Conservation (phyloP, 2,113 vertebrate species). For the Pampusana beccarii region DNA sequence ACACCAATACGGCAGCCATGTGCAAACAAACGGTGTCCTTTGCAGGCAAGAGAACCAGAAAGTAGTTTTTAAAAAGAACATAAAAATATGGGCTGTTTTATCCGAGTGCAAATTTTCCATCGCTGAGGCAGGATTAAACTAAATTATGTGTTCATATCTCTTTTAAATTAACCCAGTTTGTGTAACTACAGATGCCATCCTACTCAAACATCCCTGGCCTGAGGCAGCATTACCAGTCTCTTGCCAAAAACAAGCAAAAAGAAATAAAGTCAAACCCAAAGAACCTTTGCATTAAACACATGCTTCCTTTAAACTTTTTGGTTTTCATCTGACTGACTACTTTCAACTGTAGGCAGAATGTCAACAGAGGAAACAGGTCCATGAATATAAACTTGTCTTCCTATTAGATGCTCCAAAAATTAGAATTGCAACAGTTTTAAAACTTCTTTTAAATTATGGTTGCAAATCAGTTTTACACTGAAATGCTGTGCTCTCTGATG, state of each 20-base stretch:
- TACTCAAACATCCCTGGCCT: not conserved
- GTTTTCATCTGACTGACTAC: not conserved
- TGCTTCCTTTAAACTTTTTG: not conserved
- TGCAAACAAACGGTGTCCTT: not conserved
- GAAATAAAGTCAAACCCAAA: not conserved
- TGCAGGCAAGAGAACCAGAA: not conserved
- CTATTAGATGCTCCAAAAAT: not conserved
- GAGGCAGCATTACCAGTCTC: not conserved
- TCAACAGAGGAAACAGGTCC: not conserved
- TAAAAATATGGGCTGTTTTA: not conserved
- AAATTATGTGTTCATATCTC: not conserved
- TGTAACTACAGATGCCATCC: not conserved
- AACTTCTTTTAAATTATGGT: not conserved
- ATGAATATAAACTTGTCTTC: not conserved
- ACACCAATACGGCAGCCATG: accelerated
- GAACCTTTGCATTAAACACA: not conserved
- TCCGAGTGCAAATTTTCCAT: not conserved
- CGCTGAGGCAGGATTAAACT: not conserved
- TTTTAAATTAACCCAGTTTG: not conserved
- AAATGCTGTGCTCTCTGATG: not conserved
- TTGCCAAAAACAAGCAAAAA: not conserved
- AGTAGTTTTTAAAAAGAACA: not conserved
- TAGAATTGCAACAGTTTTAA: not conserved
- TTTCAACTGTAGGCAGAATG: not conserved
- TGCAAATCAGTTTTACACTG: not conserved